Percentiles rank a stretch among this genome's conserved stretches.
phyloP scores from a whole-genome alignment of 2,888 invertebrate species.

The Pandemis cinnamomeana region DNA sequence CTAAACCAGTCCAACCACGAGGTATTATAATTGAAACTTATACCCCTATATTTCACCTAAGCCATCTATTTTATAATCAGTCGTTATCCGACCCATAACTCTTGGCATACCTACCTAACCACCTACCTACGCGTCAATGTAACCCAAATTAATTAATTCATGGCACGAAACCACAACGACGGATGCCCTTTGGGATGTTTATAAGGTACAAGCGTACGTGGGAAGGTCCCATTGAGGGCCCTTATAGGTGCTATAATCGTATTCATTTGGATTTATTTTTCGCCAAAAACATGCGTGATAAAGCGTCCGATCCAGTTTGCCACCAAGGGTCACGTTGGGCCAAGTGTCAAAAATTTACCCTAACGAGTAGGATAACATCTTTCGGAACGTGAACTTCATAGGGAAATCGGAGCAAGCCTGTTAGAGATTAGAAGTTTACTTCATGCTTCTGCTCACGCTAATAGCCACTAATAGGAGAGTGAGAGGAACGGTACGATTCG shows the following conservation, averaged over 20 bases:
- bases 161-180: conserved; percentile 47
- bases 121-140: conserved; percentile 47
- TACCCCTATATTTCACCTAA: conserved; percentile 43
- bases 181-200: conserved; percentile 35
- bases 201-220: conserved; percentile 27
- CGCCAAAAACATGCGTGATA: not conserved
- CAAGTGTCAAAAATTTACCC: no score
- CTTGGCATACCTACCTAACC: conserved; percentile 25
- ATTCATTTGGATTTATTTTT: conserved; percentile 10
- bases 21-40: conserved; percentile 19
- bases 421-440: no score
- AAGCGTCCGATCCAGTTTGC: not conserved
- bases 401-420: no score
- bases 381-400: no score
- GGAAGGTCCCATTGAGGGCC: conserved; percentile 5
- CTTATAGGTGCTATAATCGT: conserved; percentile 8
- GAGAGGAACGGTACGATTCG: no score
- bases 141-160: conserved; percentile 52
- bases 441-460: no score
- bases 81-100: conserved; percentile 51
- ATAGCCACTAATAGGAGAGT: no score
- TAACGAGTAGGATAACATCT: no score
- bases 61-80: conserved; percentile 52
- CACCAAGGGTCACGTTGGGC: not conserved
- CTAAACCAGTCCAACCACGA: not conserved